Percentiles rank a stretch among this genome's conserved stretches.
phyloP scores from a whole-genome alignment of 1,140 invertebrate species.

The Nixonia krombeini region DNA sequence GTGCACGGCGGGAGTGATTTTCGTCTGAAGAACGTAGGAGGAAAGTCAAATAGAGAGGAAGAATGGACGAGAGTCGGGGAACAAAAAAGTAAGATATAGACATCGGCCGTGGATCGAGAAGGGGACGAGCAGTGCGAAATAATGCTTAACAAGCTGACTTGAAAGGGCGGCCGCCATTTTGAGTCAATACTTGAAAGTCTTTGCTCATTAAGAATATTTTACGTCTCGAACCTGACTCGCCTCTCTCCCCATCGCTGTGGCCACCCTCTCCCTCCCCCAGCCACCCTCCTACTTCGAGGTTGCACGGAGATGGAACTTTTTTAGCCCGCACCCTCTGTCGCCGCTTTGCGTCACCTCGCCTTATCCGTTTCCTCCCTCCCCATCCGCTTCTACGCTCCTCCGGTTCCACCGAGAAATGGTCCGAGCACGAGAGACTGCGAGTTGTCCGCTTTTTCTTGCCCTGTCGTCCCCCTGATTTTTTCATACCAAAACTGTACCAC shows the following conservation, averaged over 20 bases:
- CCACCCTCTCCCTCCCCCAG: no score
- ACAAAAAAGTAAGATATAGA: conserved; percentile 47
- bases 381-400: no score
- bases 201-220: conserved; percentile 72
- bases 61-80: conserved; percentile 30
- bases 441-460: background rate
- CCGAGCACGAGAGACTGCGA: background rate
- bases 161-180: conserved; percentile 69
- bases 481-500: conserved; percentile 10
- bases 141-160: conserved; percentile 71
- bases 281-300: conserved; percentile 13
- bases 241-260: conserved; percentile 25
- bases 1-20: no score
- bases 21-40: conserved; percentile 18
- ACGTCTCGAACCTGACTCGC: conserved; percentile 52
- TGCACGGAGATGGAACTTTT: conserved; percentile 41
- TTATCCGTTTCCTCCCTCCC: conserved; percentile 36
- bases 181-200: conserved; percentile 72
- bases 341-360: conserved; percentile 35
- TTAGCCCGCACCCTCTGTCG: conserved; percentile 36
- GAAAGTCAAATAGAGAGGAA: conserved; percentile 34
- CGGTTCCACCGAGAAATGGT: conserved; percentile 1
- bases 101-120: conserved; percentile 36
- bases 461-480: conserved; percentile 13
- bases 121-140: conserved; percentile 49